phyloP scores from a whole-genome alignment of 2,888 invertebrate species.

The Allophyes oxyacanthae region DNA sequence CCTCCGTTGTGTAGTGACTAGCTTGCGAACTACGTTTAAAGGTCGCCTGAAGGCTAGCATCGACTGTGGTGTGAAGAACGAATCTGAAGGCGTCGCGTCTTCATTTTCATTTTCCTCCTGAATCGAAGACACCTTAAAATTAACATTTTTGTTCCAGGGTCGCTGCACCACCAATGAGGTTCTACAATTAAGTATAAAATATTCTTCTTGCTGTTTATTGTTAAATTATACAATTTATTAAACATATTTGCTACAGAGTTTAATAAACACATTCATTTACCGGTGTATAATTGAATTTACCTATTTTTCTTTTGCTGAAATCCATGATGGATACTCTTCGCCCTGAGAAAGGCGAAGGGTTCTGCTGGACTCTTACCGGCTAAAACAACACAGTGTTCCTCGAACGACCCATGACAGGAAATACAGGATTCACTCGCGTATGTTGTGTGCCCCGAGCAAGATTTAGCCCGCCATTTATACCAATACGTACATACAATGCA shows the following conservation, averaged over 20 bases:
- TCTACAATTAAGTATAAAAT: constrained; percentile 10
- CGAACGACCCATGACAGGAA: too few relatives aligned
- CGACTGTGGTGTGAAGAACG: constrained; percentile 79
- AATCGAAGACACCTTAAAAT: constrained; percentile 82
- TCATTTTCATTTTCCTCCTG: constrained; percentile 80
- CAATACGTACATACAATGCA: too few relatives aligned
- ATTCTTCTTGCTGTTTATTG: background rate
- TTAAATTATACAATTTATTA: constrained; percentile 23
- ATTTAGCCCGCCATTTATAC: too few relatives aligned
- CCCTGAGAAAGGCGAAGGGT: too few relatives aligned
- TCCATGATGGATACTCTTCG: too few relatives aligned
- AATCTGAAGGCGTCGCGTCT: constrained; percentile 73
- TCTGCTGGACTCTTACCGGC: too few relatives aligned
- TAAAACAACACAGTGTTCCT: too few relatives aligned
- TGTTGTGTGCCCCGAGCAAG: too few relatives aligned
- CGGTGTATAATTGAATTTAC: background rate
- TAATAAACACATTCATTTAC: constrained; percentile 46
- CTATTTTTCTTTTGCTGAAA: too few relatives aligned
- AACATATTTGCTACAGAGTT: constrained; percentile 27
- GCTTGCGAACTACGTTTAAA: constrained; percentile 86
- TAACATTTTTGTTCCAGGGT: constrained; percentile 69
- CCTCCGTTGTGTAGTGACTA: constrained; percentile 85
- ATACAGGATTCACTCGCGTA: too few relatives aligned
- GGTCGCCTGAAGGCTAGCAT: constrained; percentile 83
- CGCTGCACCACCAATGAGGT: constrained; percentile 31